Percentiles rank a stretch among this genome's conserved stretches.
phyloP scores from a whole-genome alignment of 1,140 invertebrate species.

The Saccostrea cuccullata region DNA sequence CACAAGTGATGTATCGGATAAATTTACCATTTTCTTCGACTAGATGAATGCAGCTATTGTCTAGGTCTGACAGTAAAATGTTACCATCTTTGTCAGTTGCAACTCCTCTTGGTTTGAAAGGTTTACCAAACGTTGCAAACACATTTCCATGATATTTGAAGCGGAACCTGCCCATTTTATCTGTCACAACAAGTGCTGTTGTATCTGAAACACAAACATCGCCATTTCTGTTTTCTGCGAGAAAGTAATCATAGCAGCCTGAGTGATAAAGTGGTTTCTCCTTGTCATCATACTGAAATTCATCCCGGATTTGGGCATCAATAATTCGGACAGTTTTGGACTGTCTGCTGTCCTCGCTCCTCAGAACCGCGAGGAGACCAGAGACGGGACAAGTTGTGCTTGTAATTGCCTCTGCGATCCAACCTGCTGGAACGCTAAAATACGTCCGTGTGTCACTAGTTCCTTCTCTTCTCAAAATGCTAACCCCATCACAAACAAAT shows the following conservation, averaged over 20 bases:
- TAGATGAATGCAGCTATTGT: constrained; percentile 10
- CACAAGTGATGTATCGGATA: background rate
- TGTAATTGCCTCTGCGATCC: background rate
- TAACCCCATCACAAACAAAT: background rate
- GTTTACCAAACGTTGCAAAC: background rate
- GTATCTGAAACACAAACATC: constrained; percentile 6
- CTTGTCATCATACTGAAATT: constrained; percentile 23
- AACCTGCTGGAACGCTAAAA: background rate
- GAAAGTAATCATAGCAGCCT: background rate
- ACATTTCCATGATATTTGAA: constrained; percentile 10
- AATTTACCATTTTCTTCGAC: background rate
- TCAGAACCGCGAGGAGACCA: background rate
- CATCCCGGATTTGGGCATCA: background rate
- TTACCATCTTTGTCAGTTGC: background rate
- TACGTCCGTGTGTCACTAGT: background rate
- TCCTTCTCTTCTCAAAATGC: background rate
- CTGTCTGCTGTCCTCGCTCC: constrained; percentile 2
- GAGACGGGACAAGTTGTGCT: background rate
- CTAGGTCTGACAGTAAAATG: background rate
- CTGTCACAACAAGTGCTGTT: background rate
- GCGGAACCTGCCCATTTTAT: background rate
- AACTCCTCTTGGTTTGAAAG: background rate
- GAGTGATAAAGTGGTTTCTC: background rate
- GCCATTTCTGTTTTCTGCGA: constrained; percentile 10
- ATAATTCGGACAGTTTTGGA: background rate